Percentiles rank a stretch among this genome's conserved stretches.
Conservation (phyloP, 1,140 invertebrate genomes). For the Maconellicoccus hirsutus region DNA sequence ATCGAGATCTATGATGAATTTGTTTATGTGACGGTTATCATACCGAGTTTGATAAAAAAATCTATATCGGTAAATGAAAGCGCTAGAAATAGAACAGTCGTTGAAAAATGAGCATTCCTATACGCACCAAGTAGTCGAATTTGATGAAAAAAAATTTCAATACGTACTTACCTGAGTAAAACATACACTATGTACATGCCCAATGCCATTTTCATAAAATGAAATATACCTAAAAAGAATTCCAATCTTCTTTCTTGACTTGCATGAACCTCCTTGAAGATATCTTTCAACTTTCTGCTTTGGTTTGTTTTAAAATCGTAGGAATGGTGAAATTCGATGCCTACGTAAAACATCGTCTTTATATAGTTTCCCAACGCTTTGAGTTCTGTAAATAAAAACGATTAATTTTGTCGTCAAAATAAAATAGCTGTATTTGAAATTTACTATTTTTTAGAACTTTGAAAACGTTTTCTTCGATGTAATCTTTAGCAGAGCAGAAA, state of each 20-base stretch:
- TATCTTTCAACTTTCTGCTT: neutral
- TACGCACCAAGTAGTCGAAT: no score
- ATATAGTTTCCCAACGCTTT: neutral
- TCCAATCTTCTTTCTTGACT: neutral
- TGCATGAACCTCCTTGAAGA: neutral
- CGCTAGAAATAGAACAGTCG: neutral
- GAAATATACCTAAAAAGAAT: neutral
- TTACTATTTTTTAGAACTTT: neutral
- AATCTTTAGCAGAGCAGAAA: neutral
- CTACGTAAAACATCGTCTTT: neutral
- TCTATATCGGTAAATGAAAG: constrained; percentile 13
- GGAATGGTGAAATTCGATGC: neutral
- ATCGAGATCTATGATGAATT: neutral
- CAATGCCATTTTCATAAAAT: neutral
- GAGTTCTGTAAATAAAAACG: neutral
- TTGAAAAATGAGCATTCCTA: no score
- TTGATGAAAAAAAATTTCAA: no score
- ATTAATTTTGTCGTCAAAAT: neutral
- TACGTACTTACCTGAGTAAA: neutral
- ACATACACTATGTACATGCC: neutral
- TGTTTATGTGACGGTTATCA: neutral
- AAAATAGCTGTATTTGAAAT: neutral
- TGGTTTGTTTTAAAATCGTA: neutral
- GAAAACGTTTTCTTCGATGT: neutral
- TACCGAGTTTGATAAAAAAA: neutral